A percentile compares a stretch with the other conserved stretches of the same genome.
phyloP scores from a whole-genome alignment of 2,113 vertebrate genomes.

The Axis porcinus region DNA sequence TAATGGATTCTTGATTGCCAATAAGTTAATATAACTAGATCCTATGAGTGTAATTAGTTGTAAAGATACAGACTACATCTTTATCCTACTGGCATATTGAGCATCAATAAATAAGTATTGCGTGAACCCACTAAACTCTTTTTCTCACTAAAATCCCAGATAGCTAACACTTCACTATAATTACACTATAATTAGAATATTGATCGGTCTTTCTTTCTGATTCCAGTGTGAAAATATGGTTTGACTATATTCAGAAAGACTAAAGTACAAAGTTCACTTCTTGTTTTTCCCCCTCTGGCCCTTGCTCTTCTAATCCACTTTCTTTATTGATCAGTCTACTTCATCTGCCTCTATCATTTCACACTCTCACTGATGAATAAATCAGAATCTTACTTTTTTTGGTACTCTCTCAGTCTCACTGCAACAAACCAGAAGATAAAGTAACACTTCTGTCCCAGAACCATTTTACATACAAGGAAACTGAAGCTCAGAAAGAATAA shows the following conservation, averaged over 20 bases:
- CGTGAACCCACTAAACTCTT: not conserved
- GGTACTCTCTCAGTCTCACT: not conserved
- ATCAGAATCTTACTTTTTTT: slow-evolving; percentile 7
- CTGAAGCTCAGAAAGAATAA: not conserved
- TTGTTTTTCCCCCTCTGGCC: not conserved
- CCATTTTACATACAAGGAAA: not conserved
- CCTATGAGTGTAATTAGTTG: not conserved
- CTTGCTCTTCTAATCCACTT: not conserved
- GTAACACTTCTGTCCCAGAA: not conserved
- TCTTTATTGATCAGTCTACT: not conserved
- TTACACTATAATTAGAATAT: not conserved
- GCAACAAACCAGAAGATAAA: not conserved
- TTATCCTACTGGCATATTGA: not conserved
- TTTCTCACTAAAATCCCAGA: not conserved
- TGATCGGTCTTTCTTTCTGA: not conserved
- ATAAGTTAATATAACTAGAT: not conserved
- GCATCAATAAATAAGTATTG: not conserved
- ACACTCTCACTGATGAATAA: not conserved
- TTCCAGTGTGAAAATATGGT: not conserved
- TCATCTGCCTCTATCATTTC: slow-evolving; percentile 4
- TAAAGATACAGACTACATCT: not conserved
- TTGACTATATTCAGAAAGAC: not conserved
- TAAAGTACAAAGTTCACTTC: not conserved
- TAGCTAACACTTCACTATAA: not conserved
- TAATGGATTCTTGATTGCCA: not conserved